Evolutionary conservation across 2,113 vertebrate species (phyloP), one percentile per base, ranked within the genome.

Genomic region (Alexandromys fortis): DNA sequence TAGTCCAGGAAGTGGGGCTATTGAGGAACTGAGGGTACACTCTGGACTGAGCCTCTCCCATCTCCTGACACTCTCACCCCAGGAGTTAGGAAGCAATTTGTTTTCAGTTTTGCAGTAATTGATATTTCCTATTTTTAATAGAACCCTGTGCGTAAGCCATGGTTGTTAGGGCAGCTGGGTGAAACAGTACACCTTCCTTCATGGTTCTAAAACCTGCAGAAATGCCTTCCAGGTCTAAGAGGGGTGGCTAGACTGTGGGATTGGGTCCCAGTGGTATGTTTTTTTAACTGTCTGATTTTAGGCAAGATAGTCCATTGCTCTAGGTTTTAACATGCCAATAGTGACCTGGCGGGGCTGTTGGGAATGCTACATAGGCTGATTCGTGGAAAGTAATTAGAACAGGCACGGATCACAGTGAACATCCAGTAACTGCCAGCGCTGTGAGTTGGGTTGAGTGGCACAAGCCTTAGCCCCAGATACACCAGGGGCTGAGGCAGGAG

Each of bases 121-220:
- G 52, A 19, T 21, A n/a, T 92, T 87, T 88, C 75, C 45, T 82
- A 58, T 73, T 89, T 94, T 86, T 82, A 81, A 65, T 65, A 92
- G 52, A 42, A 35, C 22, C 4, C 68, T 78, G 24, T 49, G 6
- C 21, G 26, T 21, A 33, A n/a, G 68, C 21, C 38, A 61, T 42
- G 11, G 16, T 76, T 95, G 47, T 70, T 26, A 86, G 65, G 33
- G 78, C 7, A 81, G 65, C 47, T 52, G 49, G 26, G 49, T 21
- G 55, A 68, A 49, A 22, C 30, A 68, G 65, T 38, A 10, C 52
- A 3, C 45, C 52, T 83, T 97, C 76, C 45, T 92, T 33, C 5
- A 24, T 4, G 26, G 28, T 70, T 17, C 33, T 79, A 24, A 45
- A 52, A 72, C 21, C 30, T 77, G 68, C 52, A 45, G 45, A 35